Evolutionary conservation across 2,113 vertebrate genomes (phyloP).

Genomic region (Stomatorhinus ivindoensis): DNA sequence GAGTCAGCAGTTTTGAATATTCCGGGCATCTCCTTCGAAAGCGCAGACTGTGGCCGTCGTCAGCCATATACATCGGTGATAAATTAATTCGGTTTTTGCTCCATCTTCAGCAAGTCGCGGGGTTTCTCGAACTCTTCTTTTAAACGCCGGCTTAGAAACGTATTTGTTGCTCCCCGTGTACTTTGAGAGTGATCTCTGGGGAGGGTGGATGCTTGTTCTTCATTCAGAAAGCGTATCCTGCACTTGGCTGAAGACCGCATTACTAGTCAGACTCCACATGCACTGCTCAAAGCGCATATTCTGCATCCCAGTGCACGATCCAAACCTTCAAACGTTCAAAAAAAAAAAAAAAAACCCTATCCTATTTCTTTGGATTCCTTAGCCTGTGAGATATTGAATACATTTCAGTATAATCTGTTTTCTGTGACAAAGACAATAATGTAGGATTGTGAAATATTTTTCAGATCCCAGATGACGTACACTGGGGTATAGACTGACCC

Average conservation of each 20-base stretch:
- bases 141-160: constrained; percentile 59
- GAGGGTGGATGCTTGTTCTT: constrained; percentile 41
- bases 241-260: not conserved
- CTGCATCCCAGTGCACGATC: not conserved
- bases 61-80: constrained; percentile 23
- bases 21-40: constrained; percentile 21
- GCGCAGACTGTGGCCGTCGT: constrained; percentile 28
- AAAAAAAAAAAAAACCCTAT: not conserved
- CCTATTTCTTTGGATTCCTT: not conserved
- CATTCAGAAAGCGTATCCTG: constrained; percentile 14
- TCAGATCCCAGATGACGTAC: not conserved
- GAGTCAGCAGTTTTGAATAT: constrained; percentile 20
- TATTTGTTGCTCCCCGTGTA: constrained; percentile 59
- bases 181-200: constrained; percentile 56
- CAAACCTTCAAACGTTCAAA: not conserved
- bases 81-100: constrained; percentile 44
- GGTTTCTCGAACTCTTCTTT: constrained; percentile 51
- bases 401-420: not conserved
- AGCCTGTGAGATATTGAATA: not conserved
- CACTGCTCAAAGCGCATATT: not conserved
- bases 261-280: not conserved
- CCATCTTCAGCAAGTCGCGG: constrained; percentile 51
- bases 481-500: not conserved
- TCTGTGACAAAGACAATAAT: not conserved
- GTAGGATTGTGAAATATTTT: not conserved